A percentile compares a stretch with the other conserved stretches of the same genome.
phyloP scores from a whole-genome alignment of 1,140 invertebrate genomes.

The Brachionus rubens region DNA sequence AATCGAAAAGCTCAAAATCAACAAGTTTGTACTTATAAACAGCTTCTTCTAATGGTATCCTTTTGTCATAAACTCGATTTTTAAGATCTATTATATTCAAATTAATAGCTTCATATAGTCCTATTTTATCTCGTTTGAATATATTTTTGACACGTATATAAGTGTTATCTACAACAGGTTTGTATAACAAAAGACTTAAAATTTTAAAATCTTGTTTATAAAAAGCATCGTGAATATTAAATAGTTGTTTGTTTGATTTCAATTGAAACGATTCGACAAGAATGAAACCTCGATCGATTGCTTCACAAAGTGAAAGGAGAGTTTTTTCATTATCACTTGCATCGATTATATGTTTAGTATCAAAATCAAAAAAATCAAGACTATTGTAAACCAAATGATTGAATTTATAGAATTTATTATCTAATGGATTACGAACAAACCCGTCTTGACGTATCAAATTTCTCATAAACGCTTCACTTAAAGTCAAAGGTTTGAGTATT shows the following conservation, averaged over 20 bases:
- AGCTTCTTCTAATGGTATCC: not conserved
- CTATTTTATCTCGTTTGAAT: not conserved
- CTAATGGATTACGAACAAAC: not conserved
- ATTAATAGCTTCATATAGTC: conserved; percentile 6
- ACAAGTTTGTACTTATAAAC: not conserved
- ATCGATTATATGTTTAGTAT: not conserved
- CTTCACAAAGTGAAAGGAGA: not conserved
- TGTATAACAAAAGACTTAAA: conserved; percentile 14
- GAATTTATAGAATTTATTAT: conserved; percentile 18
- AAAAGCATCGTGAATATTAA: conserved; percentile 21
- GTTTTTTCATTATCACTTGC: not conserved
- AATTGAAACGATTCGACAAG: not conserved
- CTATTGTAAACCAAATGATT: not conserved
- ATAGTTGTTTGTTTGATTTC: not conserved
- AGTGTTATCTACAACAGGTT: not conserved
- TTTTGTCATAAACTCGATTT: not conserved
- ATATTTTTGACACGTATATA: not conserved
- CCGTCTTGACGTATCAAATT: conserved; percentile 8
- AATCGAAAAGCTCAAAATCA: not conserved
- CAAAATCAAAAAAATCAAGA: conserved; percentile 16
- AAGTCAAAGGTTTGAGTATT: conserved; percentile 1
- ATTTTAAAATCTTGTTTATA: not conserved
- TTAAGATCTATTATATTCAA: not conserved
- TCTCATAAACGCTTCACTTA: conserved; percentile 16
- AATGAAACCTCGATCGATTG: not conserved